Base-by-base conservation (phyloP, 2,113 vertebrate species). In the Dromas ardeola region DNA sequence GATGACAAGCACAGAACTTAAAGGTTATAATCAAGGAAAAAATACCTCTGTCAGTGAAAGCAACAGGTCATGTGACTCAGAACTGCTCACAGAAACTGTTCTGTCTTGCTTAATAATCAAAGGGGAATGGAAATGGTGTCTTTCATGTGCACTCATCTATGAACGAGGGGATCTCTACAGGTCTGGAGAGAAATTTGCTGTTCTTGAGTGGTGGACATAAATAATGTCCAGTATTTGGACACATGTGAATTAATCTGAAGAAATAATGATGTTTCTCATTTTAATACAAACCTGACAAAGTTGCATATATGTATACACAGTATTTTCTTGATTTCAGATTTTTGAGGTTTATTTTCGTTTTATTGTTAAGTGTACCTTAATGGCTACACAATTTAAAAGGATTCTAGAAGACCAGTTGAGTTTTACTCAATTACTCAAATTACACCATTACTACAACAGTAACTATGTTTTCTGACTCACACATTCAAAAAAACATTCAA, bases 301-400 rank as follows among this genome's bases (percentile, higher is more conserved):
- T 7, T 36, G 9, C 4, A 45, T 14, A 42, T 32, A 65, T 0
- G 1, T 36, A 81, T 15, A 52, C 0, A 1, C 21, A 70, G 10
- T 27, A 70, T 47, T 69, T 82, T 55, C 38, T 76, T 47, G 5
- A 88, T 38, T 82, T 90, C 52, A 63, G 29, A 59, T 72, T 88
- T 81, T 29, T 78, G 20, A 91, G 18, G 3, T 38, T 77, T 83
- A 40, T 36, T 73, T 92, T 66, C 81, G 12, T 70, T 87, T 85
- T 43, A 43, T 30, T 81, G 7, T 56, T 63, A 63, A 15, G 3
- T 36, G 20, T 32, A 81, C 15, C 17, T 83, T 71, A 73, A 43
- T 26, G 30, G 23, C 17, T 49, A 40, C 6, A 71, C 7, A 36
- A 18, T 49, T 55, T 47, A 47, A 55, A 90, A 62, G 9, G 10